Evolutionary conservation across 1,140 invertebrate genomes (phyloP).

Genomic region (Drosophila saltans): DNA sequence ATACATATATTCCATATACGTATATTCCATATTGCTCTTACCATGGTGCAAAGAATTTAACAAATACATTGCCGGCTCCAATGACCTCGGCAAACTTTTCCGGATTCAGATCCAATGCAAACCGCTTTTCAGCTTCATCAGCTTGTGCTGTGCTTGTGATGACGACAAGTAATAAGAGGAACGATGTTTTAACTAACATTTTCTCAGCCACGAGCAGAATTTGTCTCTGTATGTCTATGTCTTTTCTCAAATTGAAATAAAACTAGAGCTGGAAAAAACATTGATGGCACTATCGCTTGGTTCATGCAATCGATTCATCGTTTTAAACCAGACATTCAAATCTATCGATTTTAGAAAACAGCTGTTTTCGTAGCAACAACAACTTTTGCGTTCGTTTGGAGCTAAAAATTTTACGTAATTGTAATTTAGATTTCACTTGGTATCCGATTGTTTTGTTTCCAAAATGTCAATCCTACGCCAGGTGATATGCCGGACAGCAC

Average conservation of each 20-base stretch:
- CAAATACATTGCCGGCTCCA: constrained; percentile 87
- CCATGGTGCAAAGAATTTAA: constrained; percentile 93
- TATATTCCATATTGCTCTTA: constrained; percentile 69
- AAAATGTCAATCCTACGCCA: constrained; percentile 67
- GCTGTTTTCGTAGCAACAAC: constrained; percentile 17
- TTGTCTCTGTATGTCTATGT: neutral
- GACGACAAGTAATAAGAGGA: neutral
- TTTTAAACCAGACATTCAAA: neutral
- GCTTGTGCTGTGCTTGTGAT: neutral
- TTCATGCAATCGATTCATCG: neutral
- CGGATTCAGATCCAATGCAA: constrained; percentile 69
- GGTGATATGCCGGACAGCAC: constrained; percentile 50
- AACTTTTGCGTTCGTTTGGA: constrained; percentile 42
- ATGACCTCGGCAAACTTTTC: constrained; percentile 88
- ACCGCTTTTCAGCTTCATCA: constrained; percentile 51
- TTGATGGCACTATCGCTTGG: neutral
- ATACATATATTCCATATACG: neutral
- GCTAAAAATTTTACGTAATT: constrained; percentile 77
- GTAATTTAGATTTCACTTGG: constrained; percentile 38
- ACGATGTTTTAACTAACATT: neutral
- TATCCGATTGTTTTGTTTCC: constrained; percentile 19
- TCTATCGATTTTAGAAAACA: neutral
- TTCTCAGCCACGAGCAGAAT: neutral
- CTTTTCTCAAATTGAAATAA: constrained; percentile 2
- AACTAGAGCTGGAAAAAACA: neutral